A percentile compares a stretch with the other conserved stretches of the same genome.
These are phyloP conservation scores for Mercenaria mercenaria DNA, from an alignment of 1,140 invertebrate species.

Conservation along the genomic window DNA sequence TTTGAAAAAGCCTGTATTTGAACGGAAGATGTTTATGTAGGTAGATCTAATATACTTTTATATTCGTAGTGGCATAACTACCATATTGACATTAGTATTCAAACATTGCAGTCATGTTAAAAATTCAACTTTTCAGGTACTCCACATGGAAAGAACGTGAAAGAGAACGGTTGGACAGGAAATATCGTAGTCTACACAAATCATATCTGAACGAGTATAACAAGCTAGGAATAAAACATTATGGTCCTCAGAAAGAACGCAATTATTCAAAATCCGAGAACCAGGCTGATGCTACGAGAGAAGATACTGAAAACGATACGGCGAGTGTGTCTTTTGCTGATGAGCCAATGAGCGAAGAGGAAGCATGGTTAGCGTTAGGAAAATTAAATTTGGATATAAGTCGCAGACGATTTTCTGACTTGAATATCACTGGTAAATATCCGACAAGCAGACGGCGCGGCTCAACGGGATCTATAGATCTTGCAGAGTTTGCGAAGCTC, in stretches of 20 bases:
- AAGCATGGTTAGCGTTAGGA: neutral
- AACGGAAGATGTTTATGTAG: too few relatives aligned
- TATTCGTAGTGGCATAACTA: too few relatives aligned
- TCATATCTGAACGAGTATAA: slow-evolving; percentile 6
- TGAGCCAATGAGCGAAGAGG: neutral
- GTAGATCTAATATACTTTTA: too few relatives aligned
- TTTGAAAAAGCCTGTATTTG: too few relatives aligned
- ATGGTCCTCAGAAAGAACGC: neutral
- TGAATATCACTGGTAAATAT: neutral
- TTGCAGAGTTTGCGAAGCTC: neutral
- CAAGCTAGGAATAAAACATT: slow-evolving; percentile 18
- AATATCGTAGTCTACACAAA: slow-evolving; percentile 27
- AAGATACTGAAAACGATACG: neutral
- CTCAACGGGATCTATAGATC: neutral
- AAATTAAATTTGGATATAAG: slow-evolving; percentile 1
- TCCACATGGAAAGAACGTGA: slow-evolving; percentile 10
- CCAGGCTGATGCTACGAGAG: neutral
- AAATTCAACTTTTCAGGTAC: too few relatives aligned
- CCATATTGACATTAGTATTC: too few relatives aligned
- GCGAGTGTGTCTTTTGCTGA: neutral
- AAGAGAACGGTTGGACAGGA: slow-evolving; percentile 44
- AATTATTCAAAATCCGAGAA: neutral
- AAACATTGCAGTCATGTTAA: too few relatives aligned
- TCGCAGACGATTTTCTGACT: neutral
- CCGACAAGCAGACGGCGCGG: neutral